phyloP scores from a whole-genome alignment of 2,888 invertebrate species.

The Anodontia alba region DNA sequence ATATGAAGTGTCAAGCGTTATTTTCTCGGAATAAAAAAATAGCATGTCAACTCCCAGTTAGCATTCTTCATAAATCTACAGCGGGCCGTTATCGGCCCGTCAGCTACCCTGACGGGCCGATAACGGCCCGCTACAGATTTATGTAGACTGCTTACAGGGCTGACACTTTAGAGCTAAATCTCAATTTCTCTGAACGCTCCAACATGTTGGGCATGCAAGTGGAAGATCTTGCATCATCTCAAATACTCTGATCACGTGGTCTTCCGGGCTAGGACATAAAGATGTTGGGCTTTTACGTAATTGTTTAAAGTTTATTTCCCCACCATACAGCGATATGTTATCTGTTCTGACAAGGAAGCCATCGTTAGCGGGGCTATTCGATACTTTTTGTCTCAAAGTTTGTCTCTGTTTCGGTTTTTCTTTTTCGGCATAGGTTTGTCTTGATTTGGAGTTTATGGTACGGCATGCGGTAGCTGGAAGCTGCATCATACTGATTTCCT shows the following conservation, averaged over 20 bases:
- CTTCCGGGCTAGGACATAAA: constrained; percentile 57
- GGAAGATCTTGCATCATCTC: constrained; percentile 50
- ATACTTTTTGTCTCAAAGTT: constrained; percentile 10
- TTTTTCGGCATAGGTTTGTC: constrained; percentile 22
- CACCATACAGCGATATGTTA: constrained; percentile 32
- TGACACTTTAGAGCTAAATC: no score
- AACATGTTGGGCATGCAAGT: constrained; percentile 67
- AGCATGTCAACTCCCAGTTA: no score
- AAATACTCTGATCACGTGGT: constrained; percentile 40
- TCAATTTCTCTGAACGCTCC: constrained; percentile 65
- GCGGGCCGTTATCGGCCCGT: no score
- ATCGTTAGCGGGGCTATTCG: constrained; percentile 35
- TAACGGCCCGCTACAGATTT: no score
- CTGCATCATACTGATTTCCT: constrained; percentile 47
- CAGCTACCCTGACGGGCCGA: no score
- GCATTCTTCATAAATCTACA: no score
- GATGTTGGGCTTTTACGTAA: constrained; percentile 42
- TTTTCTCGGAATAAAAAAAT: no score
- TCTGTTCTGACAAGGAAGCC: constrained; percentile 59
- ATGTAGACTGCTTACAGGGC: no score
- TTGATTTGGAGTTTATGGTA: constrained; percentile 45
- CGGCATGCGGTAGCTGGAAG: constrained; percentile 55
- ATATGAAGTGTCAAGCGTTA: no score
- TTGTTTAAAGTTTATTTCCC: constrained; percentile 27
- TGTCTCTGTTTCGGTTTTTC: constrained; percentile 16